Base-by-base conservation (phyloP, 1,140 invertebrate genomes). In the Drosophila bocki region DNA sequence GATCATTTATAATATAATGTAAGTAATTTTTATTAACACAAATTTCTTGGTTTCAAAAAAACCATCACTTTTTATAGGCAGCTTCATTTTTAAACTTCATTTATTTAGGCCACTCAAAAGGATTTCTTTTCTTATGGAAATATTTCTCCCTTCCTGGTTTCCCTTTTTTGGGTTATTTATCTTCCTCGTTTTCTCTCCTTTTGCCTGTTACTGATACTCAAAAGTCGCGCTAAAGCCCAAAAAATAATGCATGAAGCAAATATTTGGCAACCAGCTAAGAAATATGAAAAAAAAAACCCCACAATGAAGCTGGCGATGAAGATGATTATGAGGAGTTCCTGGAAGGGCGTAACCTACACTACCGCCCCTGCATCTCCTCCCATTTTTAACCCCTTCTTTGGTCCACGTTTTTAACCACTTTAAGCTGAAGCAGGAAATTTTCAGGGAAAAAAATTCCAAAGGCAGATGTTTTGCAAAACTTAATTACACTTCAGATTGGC, bases 391-490 rank as follows among this genome's bases (percentile, higher is more conserved):
- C 29, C 26, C 41, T 53, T n/a, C 42, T 15, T 12, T 15, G 4
- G 9, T 5, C 33, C 26, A 39, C n/a, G 19, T 44, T 26, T 56
- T 57, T 37, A 57, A 57, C 74, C 75, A 77, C 63, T 77, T 77
- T 69, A 78, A 78, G 48, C n/a, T 45, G 44, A 78, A 50, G 64
- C 75, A 71, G 39, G 57, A 58, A 33, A 51, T 33, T 32, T 51
- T 33, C 5, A 17, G 17, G 22, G 2, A 62, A 29, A 62, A 70
- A 67, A 74, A 77, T 42, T 50, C 35, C 69, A 72, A 48, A 79
- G 77, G 80, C 84, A 87, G 84, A 88, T 87, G 84, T 84, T 87
- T 87, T 87, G 72, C 74, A 54, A 54, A 81, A 80, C 84, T 87
- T 87, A 87, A 87, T 87, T 87, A 90, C 84, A 88, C 61, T 78